Evolutionary conservation across 2,888 invertebrate species (phyloP).

Genomic region (Scrobipalpa atriplicella): DNA sequence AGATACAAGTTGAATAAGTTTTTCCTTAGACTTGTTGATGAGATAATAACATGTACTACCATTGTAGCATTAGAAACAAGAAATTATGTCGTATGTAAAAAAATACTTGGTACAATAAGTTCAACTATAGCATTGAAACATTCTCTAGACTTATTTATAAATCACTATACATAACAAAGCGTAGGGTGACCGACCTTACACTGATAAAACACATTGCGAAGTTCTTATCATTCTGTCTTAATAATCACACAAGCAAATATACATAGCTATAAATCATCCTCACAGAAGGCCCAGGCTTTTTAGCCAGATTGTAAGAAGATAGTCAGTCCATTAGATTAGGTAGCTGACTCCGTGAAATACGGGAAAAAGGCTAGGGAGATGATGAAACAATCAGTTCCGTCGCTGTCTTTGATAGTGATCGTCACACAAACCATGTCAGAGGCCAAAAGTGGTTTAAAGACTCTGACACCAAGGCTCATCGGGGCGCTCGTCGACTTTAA

Average conservation of each 20-base stretch:
- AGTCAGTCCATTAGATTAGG: too few species aligned
- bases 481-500: not conserved
- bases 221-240: not conserved
- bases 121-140: not conserved
- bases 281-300: not conserved
- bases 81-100: too few species aligned
- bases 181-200: conserved; percentile 14
- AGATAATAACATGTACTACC: too few species aligned
- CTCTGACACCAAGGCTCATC: not conserved
- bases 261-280: not conserved
- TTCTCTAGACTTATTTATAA: not conserved
- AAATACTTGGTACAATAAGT: not conserved
- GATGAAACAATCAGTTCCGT: too few species aligned
- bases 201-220: not conserved
- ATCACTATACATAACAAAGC: not conserved
- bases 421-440: too few species aligned
- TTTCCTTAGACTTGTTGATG: too few species aligned
- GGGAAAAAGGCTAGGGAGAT: too few species aligned
- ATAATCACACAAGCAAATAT: conserved; percentile 1
- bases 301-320: not conserved
- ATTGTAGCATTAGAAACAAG: too few species aligned
- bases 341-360: too few species aligned
- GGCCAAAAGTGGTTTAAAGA: too few species aligned
- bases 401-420: too few species aligned
- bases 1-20: too few species aligned